Evolutionary conservation across 2,113 vertebrate genomes (phyloP).

Genomic region (Oryzias celebensis): DNA sequence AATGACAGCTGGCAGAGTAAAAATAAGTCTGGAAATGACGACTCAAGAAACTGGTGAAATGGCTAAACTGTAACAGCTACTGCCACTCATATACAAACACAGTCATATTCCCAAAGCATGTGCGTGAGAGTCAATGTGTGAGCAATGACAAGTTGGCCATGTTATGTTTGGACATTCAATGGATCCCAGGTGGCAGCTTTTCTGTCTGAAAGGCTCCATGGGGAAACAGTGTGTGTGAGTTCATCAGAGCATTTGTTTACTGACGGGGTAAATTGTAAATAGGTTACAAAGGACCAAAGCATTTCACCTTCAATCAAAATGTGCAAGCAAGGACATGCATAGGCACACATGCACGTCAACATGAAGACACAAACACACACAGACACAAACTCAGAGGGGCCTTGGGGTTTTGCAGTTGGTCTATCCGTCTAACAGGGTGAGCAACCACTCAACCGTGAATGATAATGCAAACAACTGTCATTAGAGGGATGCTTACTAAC

Average conservation of each 20-base stretch:
- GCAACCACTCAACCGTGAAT: slow-evolving; percentile 60
- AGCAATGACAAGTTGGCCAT: slow-evolving; percentile 35
- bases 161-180: slow-evolving; percentile 39
- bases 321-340: slow-evolving; percentile 31
- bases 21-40: too few species aligned
- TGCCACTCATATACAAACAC: neutral
- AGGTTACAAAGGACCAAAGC: slow-evolving; percentile 42
- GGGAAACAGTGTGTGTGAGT: neutral
- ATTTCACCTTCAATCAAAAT: slow-evolving; percentile 62
- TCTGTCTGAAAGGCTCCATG: slow-evolving; percentile 55
- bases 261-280: slow-evolving; percentile 46
- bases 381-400: slow-evolving; percentile 21
- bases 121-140: slow-evolving; percentile 19
- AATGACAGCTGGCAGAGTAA: too few species aligned
- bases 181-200: slow-evolving; percentile 42
- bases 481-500: slow-evolving; percentile 45
- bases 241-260: slow-evolving; percentile 1
- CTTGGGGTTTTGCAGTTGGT: slow-evolving; percentile 58
- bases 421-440: slow-evolving; percentile 53
- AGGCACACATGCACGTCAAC: slow-evolving; percentile 14
- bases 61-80: slow-evolving; percentile 3
- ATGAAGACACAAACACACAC: slow-evolving; percentile 1
- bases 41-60: neutral
- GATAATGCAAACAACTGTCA: slow-evolving; percentile 71
- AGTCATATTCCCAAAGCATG: slow-evolving; percentile 20